Conservation (phyloP, 2,888 invertebrate genomes). For the Lacanobia wlatinum region DNA sequence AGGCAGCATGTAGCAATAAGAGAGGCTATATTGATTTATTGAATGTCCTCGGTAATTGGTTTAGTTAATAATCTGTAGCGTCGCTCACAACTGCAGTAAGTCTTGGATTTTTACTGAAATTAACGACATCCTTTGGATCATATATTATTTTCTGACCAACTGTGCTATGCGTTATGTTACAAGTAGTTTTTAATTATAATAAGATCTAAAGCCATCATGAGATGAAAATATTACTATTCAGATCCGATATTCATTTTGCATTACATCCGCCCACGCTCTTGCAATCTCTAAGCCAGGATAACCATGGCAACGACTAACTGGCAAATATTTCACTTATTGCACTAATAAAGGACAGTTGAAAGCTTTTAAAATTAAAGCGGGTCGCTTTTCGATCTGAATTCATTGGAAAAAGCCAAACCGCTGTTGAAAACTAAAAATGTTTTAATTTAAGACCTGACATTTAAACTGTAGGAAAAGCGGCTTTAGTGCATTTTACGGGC, state of each 20-base stretch:
- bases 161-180: no score
- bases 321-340: not conserved
- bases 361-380: not conserved
- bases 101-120: not conserved
- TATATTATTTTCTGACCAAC: no score
- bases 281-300: not conserved
- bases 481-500: not conserved
- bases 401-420: not conserved
- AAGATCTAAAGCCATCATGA: not conserved
- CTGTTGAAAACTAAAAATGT: slow-evolving; percentile 5
- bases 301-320: slow-evolving; percentile 1
- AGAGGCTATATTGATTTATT: slow-evolving; percentile 12
- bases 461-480: not conserved
- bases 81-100: not conserved
- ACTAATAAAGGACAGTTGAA: not conserved
- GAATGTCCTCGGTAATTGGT: not conserved
- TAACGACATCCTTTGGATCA: not conserved
- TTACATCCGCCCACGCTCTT: not conserved
- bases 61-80: not conserved
- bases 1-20: slow-evolving; percentile 1
- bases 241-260: not conserved
- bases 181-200: not conserved
- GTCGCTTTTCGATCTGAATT: slow-evolving; percentile 1
- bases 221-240: not conserved
- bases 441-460: slow-evolving; percentile 10